Conservation (phyloP, 2,888 invertebrate species). For the Spisula solida region DNA sequence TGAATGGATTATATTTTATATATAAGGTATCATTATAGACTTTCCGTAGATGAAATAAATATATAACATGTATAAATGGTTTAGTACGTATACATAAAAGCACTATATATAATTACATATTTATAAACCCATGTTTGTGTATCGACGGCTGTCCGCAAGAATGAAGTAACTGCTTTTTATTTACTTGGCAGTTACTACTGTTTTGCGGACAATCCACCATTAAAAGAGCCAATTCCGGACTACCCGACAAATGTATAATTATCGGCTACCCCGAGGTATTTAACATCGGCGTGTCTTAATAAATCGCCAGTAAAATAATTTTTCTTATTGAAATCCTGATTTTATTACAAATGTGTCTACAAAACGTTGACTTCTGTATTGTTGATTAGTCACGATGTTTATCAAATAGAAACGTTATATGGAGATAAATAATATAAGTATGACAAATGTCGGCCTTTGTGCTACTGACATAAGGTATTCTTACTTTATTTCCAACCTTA, state of each 20-base stretch:
- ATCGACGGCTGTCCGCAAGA: too few relatives aligned
- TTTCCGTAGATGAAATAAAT: too few relatives aligned
- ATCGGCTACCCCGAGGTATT: constrained; percentile 8
- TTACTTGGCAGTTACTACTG: too few relatives aligned
- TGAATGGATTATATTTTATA: too few relatives aligned
- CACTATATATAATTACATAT: too few relatives aligned
- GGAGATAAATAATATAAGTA: background rate
- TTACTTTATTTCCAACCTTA: too few relatives aligned
- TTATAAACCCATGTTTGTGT: too few relatives aligned
- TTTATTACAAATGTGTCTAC: background rate
- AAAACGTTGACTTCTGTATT: background rate
- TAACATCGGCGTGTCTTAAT: background rate
- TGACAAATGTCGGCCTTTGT: background rate
- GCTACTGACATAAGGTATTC: background rate
- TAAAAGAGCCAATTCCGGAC: background rate
- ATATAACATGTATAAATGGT: too few relatives aligned
- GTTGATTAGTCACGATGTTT: background rate
- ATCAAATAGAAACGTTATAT: constrained; percentile 14
- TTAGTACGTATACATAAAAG: too few relatives aligned
- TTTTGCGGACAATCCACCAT: background rate
- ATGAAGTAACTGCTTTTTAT: too few relatives aligned
- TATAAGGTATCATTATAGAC: too few relatives aligned
- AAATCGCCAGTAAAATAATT: background rate
- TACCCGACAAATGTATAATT: background rate
- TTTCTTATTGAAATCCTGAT: constrained; percentile 2